A percentile compares a stretch with the other conserved stretches of the same genome.
Conservation (phyloP, 2,888 invertebrate species). For the Pterobdella sp. region DNA sequence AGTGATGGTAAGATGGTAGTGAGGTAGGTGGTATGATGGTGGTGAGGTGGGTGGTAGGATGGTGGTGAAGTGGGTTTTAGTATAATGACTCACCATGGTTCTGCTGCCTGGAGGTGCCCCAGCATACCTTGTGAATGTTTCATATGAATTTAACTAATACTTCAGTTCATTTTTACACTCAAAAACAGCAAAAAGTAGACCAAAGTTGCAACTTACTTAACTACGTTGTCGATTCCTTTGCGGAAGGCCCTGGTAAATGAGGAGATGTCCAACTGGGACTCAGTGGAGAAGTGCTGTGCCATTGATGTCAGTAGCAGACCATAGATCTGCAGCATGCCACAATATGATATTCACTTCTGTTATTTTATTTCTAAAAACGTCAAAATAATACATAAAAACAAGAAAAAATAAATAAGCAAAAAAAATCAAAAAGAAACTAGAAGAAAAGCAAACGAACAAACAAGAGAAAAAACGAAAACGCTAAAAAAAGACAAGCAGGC, state of each 20-base stretch:
- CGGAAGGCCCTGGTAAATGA: slow-evolving; percentile 52
- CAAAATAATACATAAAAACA: no score
- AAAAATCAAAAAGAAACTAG: not conserved
- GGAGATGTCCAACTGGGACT: not conserved
- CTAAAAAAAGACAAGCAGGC: slow-evolving; percentile 8
- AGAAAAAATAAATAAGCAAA: no score
- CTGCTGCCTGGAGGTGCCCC: slow-evolving; percentile 67
- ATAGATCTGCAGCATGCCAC: slow-evolving; percentile 57
- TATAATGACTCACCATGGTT: slow-evolving; percentile 60
- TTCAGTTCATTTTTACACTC: not conserved
- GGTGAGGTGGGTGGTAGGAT: no score
- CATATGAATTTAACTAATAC: not conserved
- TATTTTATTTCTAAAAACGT: not conserved
- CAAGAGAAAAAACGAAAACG: no score
- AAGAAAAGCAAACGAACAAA: no score
- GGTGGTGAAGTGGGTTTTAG: not conserved
- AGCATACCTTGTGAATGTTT: slow-evolving; percentile 57
- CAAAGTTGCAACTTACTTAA: slow-evolving; percentile 47
- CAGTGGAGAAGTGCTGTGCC: slow-evolving; percentile 39
- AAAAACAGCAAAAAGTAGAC: not conserved
- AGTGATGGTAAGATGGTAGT: slow-evolving; percentile 8
- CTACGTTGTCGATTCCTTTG: slow-evolving; percentile 58
- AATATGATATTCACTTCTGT: not conserved
- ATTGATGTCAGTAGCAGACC: slow-evolving; percentile 64
- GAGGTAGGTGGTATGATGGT: slow-evolving; percentile 7